These are phyloP conservation scores for Ctenosaura bakeri DNA, from an alignment of 2,797 vertebrate species.

Conservation along the genomic window DNA sequence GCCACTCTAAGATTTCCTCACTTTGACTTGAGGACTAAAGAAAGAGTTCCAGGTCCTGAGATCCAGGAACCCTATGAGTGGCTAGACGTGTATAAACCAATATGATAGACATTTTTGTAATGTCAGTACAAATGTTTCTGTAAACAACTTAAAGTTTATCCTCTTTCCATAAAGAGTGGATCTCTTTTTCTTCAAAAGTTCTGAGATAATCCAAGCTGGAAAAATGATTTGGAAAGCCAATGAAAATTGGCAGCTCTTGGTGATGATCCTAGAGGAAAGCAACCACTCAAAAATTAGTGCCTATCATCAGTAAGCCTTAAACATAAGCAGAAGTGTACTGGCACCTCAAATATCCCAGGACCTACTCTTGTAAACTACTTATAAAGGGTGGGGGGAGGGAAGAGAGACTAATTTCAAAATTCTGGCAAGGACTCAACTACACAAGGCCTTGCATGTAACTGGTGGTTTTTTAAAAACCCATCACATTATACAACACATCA, in stretches of 20 bases:
- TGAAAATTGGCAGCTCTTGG: neutral
- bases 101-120: rapidly evolving
- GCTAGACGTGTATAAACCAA: conserved; percentile 51
- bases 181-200: neutral
- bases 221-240: neutral
- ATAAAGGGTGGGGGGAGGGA: neutral
- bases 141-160: neutral
- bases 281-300: neutral
- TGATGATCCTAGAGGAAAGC: neutral
- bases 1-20: neutral
- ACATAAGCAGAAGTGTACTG: neutral
- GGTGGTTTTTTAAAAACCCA: neutral
- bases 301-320: neutral
- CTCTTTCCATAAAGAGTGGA: neutral
- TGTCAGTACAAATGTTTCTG: neutral
- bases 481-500: neutral
- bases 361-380: neutral
- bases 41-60: neutral
- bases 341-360: neutral
- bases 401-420: neutral
- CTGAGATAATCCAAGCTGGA: neutral
- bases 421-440: neutral
- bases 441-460: neutral
- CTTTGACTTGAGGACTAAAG: neutral
- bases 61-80: neutral